A percentile compares a stretch with the other conserved stretches of the same genome.
Conservation (phyloP, 2,113 vertebrate genomes). For the Hippocampus comes region DNA sequence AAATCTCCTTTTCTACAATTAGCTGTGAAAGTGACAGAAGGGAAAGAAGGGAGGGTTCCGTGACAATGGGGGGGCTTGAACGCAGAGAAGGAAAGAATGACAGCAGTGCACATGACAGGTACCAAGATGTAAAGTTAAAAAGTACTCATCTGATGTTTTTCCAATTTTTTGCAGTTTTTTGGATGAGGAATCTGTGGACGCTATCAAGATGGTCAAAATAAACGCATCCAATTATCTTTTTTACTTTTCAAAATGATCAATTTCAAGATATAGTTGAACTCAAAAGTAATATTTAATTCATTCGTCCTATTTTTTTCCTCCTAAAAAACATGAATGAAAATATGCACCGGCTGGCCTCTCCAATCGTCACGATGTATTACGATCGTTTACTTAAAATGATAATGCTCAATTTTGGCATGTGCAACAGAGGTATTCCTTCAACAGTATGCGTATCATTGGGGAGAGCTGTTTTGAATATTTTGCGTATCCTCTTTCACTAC, state of each 20-base stretch:
- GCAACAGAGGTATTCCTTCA: too few relatives aligned
- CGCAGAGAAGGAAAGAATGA: constrained; percentile 35
- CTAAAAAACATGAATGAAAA: background rate
- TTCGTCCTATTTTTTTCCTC: background rate
- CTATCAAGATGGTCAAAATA: background rate
- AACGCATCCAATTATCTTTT: background rate
- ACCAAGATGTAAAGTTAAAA: constrained; percentile 40
- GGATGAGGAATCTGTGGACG: background rate
- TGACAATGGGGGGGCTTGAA: constrained; percentile 25
- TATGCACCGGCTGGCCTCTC: background rate
- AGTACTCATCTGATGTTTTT: background rate
- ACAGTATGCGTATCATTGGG: too few relatives aligned
- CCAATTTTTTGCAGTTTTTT: background rate
- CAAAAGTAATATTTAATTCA: background rate
- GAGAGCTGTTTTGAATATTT: background rate
- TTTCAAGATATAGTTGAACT: background rate
- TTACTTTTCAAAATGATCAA: background rate
- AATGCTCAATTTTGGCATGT: background rate
- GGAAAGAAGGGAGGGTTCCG: constrained; percentile 48
- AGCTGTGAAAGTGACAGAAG: constrained; percentile 71
- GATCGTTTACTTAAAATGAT: background rate
- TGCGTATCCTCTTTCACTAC: background rate
- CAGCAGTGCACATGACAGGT: constrained; percentile 57
- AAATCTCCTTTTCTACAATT: constrained; percentile 77
- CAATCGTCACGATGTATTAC: background rate